Percentiles rank a stretch among this genome's conserved stretches.
phyloP scores from a whole-genome alignment of 2,113 vertebrate genomes.

The Gopherus flavomarginatus region DNA sequence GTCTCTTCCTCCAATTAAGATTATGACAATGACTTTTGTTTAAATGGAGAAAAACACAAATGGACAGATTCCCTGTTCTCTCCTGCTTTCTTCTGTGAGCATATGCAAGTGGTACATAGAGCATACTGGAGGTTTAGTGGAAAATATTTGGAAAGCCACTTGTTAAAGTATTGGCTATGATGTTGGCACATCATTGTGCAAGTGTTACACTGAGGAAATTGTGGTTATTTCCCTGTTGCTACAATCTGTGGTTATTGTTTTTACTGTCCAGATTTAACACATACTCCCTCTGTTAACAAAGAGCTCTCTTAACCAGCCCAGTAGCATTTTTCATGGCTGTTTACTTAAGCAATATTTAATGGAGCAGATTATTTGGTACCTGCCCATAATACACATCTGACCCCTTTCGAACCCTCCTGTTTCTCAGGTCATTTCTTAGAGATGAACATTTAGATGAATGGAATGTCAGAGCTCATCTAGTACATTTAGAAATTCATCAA shows the following conservation, averaged over 20 bases:
- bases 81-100: not conserved
- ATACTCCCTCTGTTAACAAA: not conserved
- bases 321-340: not conserved
- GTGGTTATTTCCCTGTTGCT: not conserved
- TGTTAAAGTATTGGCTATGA: not conserved
- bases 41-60: not conserved
- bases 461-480: not conserved
- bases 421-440: not conserved
- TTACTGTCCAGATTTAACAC: not conserved
- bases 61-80: not conserved
- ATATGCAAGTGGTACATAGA: not conserved
- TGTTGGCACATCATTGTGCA: not conserved
- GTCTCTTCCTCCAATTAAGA: not conserved
- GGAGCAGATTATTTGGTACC: not conserved
- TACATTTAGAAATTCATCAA: not conserved
- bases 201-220: not conserved
- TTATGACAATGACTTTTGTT: not conserved
- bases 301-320: not conserved
- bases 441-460: not conserved
- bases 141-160: not conserved
- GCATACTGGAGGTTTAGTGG: not conserved
- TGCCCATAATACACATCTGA: not conserved
- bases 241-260: not conserved
- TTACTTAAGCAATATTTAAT: not conserved
- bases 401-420: not conserved